phyloP scores from a whole-genome alignment of 2,797 vertebrate species.

The Acanthurus lineatus region DNA sequence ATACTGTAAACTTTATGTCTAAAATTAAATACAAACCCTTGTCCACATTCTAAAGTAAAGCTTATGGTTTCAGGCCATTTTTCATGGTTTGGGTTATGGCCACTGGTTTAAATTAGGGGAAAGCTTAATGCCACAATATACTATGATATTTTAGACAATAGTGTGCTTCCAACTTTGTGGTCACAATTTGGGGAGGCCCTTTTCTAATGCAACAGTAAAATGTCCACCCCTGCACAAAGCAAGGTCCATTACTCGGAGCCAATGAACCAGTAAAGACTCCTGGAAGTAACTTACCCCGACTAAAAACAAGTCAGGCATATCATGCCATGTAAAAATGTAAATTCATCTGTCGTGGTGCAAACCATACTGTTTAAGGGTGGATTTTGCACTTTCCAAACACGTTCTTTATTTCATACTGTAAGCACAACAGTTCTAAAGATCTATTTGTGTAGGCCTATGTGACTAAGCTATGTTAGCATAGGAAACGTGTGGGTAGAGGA shows the following conservation, averaged over 20 bases:
- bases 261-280: background rate
- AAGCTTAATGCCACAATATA: background rate
- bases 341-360: background rate
- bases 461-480: background rate
- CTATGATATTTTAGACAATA: constrained; percentile 1
- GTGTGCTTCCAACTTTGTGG: background rate
- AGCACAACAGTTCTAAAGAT: background rate
- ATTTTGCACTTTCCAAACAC: background rate
- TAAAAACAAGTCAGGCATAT: background rate
- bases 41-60: background rate
- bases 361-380: background rate
- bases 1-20: background rate
- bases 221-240: background rate
- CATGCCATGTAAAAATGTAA: background rate
- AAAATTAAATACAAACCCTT: background rate
- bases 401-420: background rate
- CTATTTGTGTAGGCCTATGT: background rate
- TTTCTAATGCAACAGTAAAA: constrained; percentile 4
- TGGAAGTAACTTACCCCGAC: background rate
- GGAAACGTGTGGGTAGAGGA: background rate
- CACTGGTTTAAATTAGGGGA: background rate
- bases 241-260: background rate
- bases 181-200: background rate
- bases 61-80: background rate
- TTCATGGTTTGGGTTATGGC: background rate